Base-by-base conservation (phyloP, 2,113 vertebrate genomes). In the Columba livia region DNA sequence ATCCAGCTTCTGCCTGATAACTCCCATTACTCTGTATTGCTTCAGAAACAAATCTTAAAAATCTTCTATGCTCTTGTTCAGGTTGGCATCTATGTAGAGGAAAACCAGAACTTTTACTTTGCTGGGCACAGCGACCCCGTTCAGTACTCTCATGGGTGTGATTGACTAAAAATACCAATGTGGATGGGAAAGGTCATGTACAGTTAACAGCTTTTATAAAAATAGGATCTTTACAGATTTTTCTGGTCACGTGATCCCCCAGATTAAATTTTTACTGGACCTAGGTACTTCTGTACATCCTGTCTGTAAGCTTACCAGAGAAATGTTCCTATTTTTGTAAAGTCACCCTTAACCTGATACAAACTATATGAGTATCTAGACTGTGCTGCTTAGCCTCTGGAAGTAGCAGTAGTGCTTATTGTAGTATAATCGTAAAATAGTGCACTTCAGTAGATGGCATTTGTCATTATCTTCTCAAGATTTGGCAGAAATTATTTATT, bases 11-110 rank as follows among this genome's bases (percentile, higher is more conserved):
- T 99, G 89, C 97, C 97, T 1, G 99, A 99, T 58, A 94, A 98
- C 60, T 99, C 98, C 31, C 98, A 99, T 93, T 99, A 99, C 94
- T 99, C 99, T 51, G 99, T 99, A 50, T 98, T 99, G 78, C 98
- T 99, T 86, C 99, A 99, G 98, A 99, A 99, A 73, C 99, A 99
- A 96, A 99, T 99, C 95, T 98, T 99, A 80, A 99, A 99, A 97
- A 99, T 99, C 97, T 99, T 99, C 96, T 99, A 99, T 65, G 99
- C 99, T 42, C 99, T 99, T 19, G 98, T 99, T 75, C 99, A 99
- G 99, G 99, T 99, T 95, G 56, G 98, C 79, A 85, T 94, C 89
- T 85, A 6, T 58, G 36, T 85, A 81, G 19, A 79, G 75, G n/a
- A 84, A 58, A 32, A 36, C 18, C 2, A 40, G n/a, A 38, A 42